A percentile compares a stretch with the other conserved stretches of the same genome.
Conservation (phyloP, 2,888 invertebrate genomes). For the Plebejus argus region DNA sequence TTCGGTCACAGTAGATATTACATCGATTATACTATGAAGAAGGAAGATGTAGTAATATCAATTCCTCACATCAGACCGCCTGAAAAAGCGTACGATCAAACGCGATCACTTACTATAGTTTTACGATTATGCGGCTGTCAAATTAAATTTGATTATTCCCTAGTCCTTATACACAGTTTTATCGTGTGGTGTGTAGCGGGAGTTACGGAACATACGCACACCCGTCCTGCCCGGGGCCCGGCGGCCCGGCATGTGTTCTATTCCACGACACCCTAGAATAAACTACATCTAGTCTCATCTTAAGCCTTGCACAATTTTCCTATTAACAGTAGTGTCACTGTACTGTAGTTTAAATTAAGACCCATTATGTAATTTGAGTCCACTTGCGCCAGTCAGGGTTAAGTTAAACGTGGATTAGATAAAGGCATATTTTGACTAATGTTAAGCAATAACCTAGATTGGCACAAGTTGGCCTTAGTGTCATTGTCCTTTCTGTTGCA, state of each 20-base stretch:
- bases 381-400: background rate
- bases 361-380: background rate
- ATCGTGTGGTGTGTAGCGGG: background rate
- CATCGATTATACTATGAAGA: too few species aligned
- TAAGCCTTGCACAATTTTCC: conserved; percentile 32
- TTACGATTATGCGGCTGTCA: background rate
- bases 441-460: background rate
- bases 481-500: background rate
- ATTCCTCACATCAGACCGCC: background rate
- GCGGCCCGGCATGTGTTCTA: conserved; percentile 68
- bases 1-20: background rate
- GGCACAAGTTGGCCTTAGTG: background rate
- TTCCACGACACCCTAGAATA: conserved; percentile 67
- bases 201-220: conserved; percentile 62
- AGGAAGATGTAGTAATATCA: background rate
- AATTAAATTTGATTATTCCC: background rate
- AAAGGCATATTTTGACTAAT: too few species aligned
- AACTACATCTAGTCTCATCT: conserved; percentile 31
- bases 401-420: background rate
- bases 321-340: conserved; percentile 25
- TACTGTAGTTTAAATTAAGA: conserved; percentile 29
- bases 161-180: background rate
- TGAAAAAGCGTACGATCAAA: too few species aligned
- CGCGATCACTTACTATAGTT: background rate
- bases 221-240: conserved; percentile 65